Evolutionary conservation across 2,888 invertebrate genomes (phyloP), one percentile per base, ranked within the genome.

Genomic region (Hedychridium roseum): DNA sequence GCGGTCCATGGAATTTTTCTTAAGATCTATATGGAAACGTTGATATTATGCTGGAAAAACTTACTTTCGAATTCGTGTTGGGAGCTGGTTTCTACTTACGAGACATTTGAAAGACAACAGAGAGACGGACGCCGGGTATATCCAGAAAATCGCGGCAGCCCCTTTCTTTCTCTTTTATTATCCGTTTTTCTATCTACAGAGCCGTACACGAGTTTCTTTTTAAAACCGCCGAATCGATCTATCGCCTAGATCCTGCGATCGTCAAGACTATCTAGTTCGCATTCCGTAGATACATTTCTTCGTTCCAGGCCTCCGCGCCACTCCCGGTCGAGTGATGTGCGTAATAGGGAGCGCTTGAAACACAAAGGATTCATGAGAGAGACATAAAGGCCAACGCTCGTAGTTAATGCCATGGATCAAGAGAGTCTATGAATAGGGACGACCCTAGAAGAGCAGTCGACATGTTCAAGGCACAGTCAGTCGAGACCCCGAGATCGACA

Each of bases 371-470:
- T 63, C 47, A 62, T 65, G 55, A 63, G 62, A n/a, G n/a, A 63
- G 59, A 63, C 56, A 63, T 63, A 63, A 50, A 62, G 66, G 64
- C 60, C 58, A 62, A 65, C 62, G n/a, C 60, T 63, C 64, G 55
- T 55, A 70, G 60, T 68, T 68, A 68, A 68, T 38, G 68, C 70
- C 70, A 64, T 65, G 70, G 67, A 69, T 51, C 68, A 66, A 70
- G 68, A 63, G 70, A 68, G 68, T 50, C 62, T 56, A 59, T 60
- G 57, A 70, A 60, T 55, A 54, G 56, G 64, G 58, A 64, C 60
- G 60, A 55, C 58, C 64, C 66, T 68, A 62, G 61, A 68, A 70
- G 62, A 64, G 64, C 64, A 68, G 64, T 66, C 59, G 57, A 55
- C 66, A 62, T 60, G 59, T 67, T 69, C 64, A 63, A 68, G 65